Evolutionary conservation across 2,888 invertebrate species (phyloP).

Genomic region (Pasiphila rectangulata): DNA sequence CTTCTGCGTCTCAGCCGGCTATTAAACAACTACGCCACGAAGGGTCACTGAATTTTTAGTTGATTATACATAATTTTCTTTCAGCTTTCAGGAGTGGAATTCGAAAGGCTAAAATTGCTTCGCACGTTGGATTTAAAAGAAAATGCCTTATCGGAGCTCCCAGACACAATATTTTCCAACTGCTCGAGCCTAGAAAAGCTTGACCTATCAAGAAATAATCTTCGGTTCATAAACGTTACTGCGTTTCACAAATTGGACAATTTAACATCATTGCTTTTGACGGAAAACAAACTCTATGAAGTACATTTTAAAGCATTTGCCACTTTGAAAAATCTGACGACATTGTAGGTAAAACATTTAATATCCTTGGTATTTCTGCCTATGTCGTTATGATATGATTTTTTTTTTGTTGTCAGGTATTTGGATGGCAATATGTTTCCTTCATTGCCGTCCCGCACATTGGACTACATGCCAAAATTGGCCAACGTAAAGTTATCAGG

Average conservation of each 20-base stretch:
- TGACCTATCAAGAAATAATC: slow-evolving; percentile 84
- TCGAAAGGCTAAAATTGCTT: slow-evolving; percentile 75
- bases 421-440: slow-evolving; percentile 88
- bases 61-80: slow-evolving; percentile 35
- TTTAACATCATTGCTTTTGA: slow-evolving; percentile 84
- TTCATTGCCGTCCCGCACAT: slow-evolving; percentile 83
- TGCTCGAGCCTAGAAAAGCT: slow-evolving; percentile 83
- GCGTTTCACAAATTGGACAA: slow-evolving; percentile 83
- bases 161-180: slow-evolving; percentile 81
- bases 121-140: slow-evolving; percentile 85
- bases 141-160: slow-evolving; percentile 80
- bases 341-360: slow-evolving; percentile 85
- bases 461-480: slow-evolving; percentile 83
- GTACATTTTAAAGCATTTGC: slow-evolving; percentile 84
- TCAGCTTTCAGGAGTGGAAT: slow-evolving; percentile 80
- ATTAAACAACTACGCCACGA: too few relatives aligned
- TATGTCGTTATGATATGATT: neutral
- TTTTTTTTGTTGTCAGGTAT: slow-evolving; percentile 77
- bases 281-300: slow-evolving; percentile 85
- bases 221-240: slow-evolving; percentile 82
- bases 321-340: slow-evolving; percentile 83
- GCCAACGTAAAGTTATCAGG: slow-evolving; percentile 85
- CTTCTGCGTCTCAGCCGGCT: too few relatives aligned
- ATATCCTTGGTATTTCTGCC: too few relatives aligned
- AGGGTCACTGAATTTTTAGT: too few relatives aligned